These are phyloP conservation scores for Drosophila tristis DNA, from an alignment of 1,140 invertebrate genomes.

Conservation along the genomic window DNA sequence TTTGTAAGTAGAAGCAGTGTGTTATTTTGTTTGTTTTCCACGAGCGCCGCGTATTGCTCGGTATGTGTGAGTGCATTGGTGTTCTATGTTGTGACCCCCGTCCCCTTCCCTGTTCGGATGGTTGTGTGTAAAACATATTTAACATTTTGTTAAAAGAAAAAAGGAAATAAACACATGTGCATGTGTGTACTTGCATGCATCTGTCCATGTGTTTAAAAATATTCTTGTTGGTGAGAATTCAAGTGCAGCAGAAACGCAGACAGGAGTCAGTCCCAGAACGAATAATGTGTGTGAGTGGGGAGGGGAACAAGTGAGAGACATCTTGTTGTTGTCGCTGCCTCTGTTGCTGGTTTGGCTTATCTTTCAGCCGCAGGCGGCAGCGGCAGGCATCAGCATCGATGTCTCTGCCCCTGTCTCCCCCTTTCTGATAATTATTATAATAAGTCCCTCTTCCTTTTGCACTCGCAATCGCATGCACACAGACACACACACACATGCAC, in stretches of 20 bases:
- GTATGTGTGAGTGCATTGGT: constrained; percentile 17
- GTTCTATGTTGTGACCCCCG: constrained; percentile 12
- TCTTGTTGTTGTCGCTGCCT: background rate
- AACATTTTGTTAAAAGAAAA: constrained; percentile 20
- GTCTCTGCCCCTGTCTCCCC: background rate
- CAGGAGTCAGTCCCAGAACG: too few species aligned
- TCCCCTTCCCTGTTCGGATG: background rate
- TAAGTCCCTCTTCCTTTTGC: constrained; percentile 15
- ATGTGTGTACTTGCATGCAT: background rate
- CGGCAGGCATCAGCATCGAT: background rate
- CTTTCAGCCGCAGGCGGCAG: background rate
- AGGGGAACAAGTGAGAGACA: background rate
- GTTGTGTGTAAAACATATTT: constrained; percentile 16
- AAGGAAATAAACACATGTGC: constrained; percentile 3
- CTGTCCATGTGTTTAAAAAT: background rate
- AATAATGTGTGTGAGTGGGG: too few species aligned
- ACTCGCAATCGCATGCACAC: constrained; percentile 8
- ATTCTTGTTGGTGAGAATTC: constrained; percentile 6
- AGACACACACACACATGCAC: too few species aligned
- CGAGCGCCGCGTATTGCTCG: constrained; percentile 16
- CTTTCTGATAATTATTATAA: constrained; percentile 38
- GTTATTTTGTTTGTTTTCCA: constrained; percentile 7
- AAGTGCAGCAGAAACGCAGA: constrained; percentile 2
- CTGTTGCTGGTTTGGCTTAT: constrained; percentile 1
- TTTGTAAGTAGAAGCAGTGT: background rate